Evolutionary conservation across 2,797 vertebrate genomes (phyloP), one percentile per base, ranked within the genome.

Genomic region (Hylomyscus alleni): DNA sequence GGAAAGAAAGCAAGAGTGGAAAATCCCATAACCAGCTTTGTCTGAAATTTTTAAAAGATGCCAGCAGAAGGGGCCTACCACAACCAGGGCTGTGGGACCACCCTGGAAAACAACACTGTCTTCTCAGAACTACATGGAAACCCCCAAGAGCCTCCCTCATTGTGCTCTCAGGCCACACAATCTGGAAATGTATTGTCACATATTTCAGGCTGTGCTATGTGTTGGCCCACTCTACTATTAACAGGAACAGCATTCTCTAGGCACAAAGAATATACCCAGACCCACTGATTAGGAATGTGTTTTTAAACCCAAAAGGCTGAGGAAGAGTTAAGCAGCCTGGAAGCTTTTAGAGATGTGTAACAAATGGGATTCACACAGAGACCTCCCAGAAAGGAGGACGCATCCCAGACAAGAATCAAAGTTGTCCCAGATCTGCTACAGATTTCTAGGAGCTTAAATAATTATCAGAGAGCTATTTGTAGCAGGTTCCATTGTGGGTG

Each of bases 271-370:
- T 92, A 92, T 22, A 90, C 90, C 94, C 96, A 95, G 95, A 89
- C n/a, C 91, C 95, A 87, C 93, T 96, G 98, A 96, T 96, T 81
- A 93, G 95, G 88, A 95, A 96, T 90, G 96, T 67, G 86, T 96
- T 97, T 95, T 97, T 90, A 97, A 97, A 97, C 94, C 94, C 84
- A 90, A 95, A 81, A 95, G 90, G 96, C 97, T 97, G 96, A 95
- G 94, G 91, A 97, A 98, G 97, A 97, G 97, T 96, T 95, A 96
- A 98, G 93, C 87, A 94, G 97, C 96, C 97, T 98, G 97, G 95
- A 98, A 97, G 93, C 95, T 97, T 97, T 98, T 93, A 98, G 97
- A 95, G 93, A 96, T 94, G 77, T 98, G 88, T 77, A 90, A 93
- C 93, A 96, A 98, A 97, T 95, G 91, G 95, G 84, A 97, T 96